Conservation (phyloP, 2,797 vertebrate genomes). For the Bradypodion ventrale region DNA sequence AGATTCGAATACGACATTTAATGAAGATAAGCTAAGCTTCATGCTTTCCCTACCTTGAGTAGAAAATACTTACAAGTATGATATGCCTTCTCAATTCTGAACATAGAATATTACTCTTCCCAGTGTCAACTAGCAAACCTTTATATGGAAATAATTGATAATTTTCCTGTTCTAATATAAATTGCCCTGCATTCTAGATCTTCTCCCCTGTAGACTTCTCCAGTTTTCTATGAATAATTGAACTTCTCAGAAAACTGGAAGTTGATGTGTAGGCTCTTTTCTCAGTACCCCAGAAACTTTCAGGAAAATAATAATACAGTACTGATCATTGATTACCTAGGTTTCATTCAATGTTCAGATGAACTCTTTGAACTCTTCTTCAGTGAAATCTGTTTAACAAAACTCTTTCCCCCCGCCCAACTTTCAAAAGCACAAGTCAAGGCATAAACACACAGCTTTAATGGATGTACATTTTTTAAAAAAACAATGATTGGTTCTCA, state of each 20-base stretch:
- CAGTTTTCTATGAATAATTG: background rate
- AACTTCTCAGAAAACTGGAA: background rate
- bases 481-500: slow-evolving; percentile 50
- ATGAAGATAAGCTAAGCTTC: too few relatives aligned
- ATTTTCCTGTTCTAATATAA: background rate
- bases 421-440: background rate
- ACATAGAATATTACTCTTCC: background rate
- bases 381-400: background rate
- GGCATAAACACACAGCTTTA: slow-evolving; percentile 4
- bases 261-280: background rate
- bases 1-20: too few relatives aligned
- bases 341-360: slow-evolving; percentile 8
- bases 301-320: background rate
- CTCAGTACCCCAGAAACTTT: slow-evolving; percentile 10
- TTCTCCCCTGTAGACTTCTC: slow-evolving; percentile 5
- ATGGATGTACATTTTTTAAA: slow-evolving; percentile 17
- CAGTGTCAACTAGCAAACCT: background rate
- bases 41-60: too few relatives aligned
- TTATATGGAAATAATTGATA: background rate
- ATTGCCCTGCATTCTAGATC: accelerated
- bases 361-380: background rate
- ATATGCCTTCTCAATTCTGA: background rate
- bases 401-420: background rate
- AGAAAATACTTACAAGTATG: too few relatives aligned
- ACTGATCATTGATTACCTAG: background rate